These are phyloP conservation scores for Turnix velox DNA, from an alignment of 2,113 vertebrate species.

Conservation along the genomic window DNA sequence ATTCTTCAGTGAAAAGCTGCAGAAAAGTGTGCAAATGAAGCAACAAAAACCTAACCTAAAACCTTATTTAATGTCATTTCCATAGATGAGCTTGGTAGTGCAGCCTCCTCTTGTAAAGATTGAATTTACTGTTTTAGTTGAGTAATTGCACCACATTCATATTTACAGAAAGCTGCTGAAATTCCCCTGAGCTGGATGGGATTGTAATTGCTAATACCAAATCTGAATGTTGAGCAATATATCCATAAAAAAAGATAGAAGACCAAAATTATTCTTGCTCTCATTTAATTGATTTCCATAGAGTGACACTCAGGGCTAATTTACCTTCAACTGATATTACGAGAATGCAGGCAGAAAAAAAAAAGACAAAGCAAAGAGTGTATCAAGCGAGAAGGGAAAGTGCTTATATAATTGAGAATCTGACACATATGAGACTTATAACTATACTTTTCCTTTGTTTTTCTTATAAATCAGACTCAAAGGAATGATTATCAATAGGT, in stretches of 20 bases:
- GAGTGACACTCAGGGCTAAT: neutral
- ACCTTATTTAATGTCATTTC: neutral
- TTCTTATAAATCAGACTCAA: neutral
- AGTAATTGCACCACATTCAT: neutral
- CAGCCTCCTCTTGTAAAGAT: neutral
- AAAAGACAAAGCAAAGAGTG: neutral
- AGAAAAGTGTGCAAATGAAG: neutral
- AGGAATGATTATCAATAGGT: neutral
- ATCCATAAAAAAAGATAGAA: neutral
- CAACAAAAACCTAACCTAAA: neutral
- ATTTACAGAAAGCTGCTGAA: neutral
- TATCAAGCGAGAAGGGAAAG: neutral
- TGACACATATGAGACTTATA: rapidly evolving
- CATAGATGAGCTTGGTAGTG: neutral
- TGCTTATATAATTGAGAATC: neutral
- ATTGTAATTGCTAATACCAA: neutral
- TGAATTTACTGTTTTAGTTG: neutral
- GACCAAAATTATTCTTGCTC: neutral
- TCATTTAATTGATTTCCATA: neutral
- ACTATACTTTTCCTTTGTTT: neutral
- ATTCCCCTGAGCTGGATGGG: neutral
- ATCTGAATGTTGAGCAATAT: neutral
- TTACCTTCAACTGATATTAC: neutral
- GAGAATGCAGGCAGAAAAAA: neutral
- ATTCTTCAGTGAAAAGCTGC: neutral